phyloP scores from a whole-genome alignment of 1,140 invertebrate genomes.

The Aphelinus atriplicis region DNA sequence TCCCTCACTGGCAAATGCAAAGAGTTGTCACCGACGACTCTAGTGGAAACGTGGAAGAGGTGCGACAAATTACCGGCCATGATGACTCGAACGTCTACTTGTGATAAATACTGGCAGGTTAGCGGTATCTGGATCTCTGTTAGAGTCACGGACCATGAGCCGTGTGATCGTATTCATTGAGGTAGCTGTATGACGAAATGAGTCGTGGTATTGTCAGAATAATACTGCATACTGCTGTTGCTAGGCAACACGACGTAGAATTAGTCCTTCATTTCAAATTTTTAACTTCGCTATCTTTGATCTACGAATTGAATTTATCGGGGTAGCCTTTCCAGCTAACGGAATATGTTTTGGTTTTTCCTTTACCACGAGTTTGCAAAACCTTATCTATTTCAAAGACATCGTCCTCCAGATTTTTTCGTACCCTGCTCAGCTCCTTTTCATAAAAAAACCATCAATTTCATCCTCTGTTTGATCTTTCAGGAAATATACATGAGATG shows the following conservation, averaged over 20 bases:
- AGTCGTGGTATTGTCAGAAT: slow-evolving; percentile 33
- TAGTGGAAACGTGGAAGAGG: too few species aligned
- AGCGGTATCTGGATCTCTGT: slow-evolving; percentile 5
- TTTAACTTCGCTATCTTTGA: background rate
- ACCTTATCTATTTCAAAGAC: too few species aligned
- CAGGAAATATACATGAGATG: too few species aligned
- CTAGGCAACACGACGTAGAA: slow-evolving; percentile 26
- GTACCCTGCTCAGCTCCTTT: too few species aligned
- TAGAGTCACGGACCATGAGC: background rate
- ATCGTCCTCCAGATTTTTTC: too few species aligned
- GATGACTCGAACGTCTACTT: background rate
- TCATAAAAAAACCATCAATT: too few species aligned
- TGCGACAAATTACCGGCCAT: background rate
- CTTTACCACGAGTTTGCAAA: background rate
- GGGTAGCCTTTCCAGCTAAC: background rate
- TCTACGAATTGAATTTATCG: slow-evolving; percentile 7
- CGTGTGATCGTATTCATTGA: background rate
- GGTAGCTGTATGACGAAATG: slow-evolving; percentile 29
- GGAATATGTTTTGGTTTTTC: slow-evolving; percentile 1
- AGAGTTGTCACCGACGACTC: too few species aligned
- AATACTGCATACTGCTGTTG: slow-evolving; percentile 36
- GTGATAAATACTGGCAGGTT: background rate
- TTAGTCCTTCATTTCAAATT: slow-evolving; percentile 11
- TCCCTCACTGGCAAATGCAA: too few species aligned
- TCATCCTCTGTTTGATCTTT: too few species aligned